Evolutionary conservation across 2,888 invertebrate genomes (phyloP), one percentile per base, ranked within the genome.

Genomic region (Xiphydria camelus): DNA sequence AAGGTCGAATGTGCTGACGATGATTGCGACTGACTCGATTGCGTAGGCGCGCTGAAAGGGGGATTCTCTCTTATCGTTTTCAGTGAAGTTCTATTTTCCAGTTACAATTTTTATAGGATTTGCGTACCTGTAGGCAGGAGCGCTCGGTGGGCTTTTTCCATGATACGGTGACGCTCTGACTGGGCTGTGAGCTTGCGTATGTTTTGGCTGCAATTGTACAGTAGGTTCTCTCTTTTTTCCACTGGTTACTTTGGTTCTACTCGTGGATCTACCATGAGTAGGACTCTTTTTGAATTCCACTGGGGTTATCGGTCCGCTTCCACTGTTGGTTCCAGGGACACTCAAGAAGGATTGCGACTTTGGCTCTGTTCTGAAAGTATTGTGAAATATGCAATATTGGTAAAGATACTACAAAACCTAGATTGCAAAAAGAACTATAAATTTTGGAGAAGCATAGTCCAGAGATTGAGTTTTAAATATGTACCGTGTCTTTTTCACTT

Each of bases 401-500:
- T n/a, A n/a, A n/a, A n/a, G n/a, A n/a, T n/a, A n/a, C n/a, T n/a
- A n/a, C n/a, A n/a, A n/a, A n/a, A n/a, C n/a, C n/a, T n/a, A n/a
- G n/a, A n/a, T n/a, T n/a, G n/a, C n/a, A n/a, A n/a, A n/a, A n/a
- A n/a, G n/a, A n/a, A n/a, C n/a, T n/a, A n/a, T n/a, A n/a, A n/a
- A n/a, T n/a, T n/a, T n/a, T n/a, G n/a, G n/a, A n/a, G n/a, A n/a
- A n/a, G n/a, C n/a, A n/a, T n/a, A n/a, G n/a, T n/a, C 9, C 1
- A 12, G 15, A 15, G 3, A n/a, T 5, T 14, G 5, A 1, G 12
- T 29, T 14, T 29, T 29, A 29, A 29, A 12, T 29, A 12, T 3
- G 70, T 70, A 90, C 85, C 93, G 84, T 39, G 94, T 94, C 77
- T 93, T 93, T 77, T 94, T 94, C 43, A 94, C 88, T 81, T 90